Percentiles rank a stretch among this genome's conserved stretches.
These are phyloP conservation scores for Caenorhabditis macrosperma DNA, from an alignment of 2,888 invertebrate genomes.

Conservation along the genomic window DNA sequence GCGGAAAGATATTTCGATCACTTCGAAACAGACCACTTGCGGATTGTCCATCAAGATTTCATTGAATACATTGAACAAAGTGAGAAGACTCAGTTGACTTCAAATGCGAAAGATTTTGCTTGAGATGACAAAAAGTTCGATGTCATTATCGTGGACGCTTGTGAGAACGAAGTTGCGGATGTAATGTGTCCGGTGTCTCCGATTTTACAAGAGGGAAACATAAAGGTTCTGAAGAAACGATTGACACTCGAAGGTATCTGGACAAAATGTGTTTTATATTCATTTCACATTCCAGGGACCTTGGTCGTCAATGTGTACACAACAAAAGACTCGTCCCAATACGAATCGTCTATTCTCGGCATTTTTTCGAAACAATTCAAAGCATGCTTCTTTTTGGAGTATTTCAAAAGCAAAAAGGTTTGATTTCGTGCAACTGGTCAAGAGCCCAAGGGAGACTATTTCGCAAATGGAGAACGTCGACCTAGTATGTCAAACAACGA, in stretches of 20 bases:
- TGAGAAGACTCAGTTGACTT: not conserved
- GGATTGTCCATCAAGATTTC: constrained; percentile 48
- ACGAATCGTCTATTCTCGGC: constrained; percentile 30
- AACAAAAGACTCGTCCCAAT: constrained; percentile 1
- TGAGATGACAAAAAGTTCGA: constrained; percentile 49
- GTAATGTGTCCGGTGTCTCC: constrained; percentile 48
- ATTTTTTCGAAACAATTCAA: constrained; percentile 48
- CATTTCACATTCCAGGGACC: constrained; percentile 13
- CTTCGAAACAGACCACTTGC: constrained; percentile 32
- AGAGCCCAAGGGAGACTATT: not conserved
- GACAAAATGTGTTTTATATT: too few species aligned
- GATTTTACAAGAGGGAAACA: constrained; percentile 7
- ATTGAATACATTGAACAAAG: constrained; percentile 26
- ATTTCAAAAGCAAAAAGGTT: constrained; percentile 48
- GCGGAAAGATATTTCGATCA: constrained; percentile 60
- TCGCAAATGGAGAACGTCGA: not conserved
- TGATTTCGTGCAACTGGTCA: not conserved
- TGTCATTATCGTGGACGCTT: constrained; percentile 57
- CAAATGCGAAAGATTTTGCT: not conserved
- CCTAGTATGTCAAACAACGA: constrained; percentile 16
- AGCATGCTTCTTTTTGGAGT: constrained; percentile 57
- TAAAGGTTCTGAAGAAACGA: constrained; percentile 38
- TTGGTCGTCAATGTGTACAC: constrained; percentile 43
- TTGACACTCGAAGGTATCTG: constrained; percentile 23
- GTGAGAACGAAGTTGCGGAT: constrained; percentile 42